These are phyloP conservation scores for Bombus consobrinus DNA, from an alignment of 1,140 invertebrate species.

Conservation along the genomic window DNA sequence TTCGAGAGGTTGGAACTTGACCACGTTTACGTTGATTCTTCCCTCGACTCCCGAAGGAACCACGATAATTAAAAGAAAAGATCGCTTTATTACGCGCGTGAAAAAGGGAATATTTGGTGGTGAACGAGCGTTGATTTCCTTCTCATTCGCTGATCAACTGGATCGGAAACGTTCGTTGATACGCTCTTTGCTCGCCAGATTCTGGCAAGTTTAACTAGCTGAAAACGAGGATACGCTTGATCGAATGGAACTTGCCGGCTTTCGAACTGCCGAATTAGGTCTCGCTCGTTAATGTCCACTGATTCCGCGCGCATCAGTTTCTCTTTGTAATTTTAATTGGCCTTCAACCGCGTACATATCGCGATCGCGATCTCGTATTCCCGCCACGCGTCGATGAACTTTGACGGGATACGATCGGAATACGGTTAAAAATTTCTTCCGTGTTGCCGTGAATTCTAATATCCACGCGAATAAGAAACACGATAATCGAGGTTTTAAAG, in stretches of 20 bases:
- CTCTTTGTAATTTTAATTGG: slow-evolving; percentile 70
- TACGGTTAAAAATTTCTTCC: slow-evolving; percentile 42
- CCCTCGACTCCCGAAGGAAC: neutral
- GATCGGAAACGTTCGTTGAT: slow-evolving; percentile 14
- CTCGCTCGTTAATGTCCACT: slow-evolving; percentile 38
- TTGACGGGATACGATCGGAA: slow-evolving; percentile 51
- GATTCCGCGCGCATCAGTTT: slow-evolving; percentile 29
- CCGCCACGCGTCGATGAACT: slow-evolving; percentile 38
- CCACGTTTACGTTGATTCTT: neutral
- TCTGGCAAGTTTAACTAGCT: slow-evolving; percentile 57
- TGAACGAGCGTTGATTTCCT: slow-evolving; percentile 8
- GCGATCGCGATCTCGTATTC: slow-evolving; percentile 56
- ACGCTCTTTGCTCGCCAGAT: slow-evolving; percentile 11
- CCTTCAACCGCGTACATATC: slow-evolving; percentile 44
- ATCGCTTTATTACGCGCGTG: neutral
- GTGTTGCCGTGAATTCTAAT: slow-evolving; percentile 17
- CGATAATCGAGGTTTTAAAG: too few species aligned
- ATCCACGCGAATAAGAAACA: too few species aligned
- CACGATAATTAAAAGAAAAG: neutral
- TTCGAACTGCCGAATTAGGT: slow-evolving; percentile 46
- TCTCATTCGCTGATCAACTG: neutral
- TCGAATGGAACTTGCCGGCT: slow-evolving; percentile 53
- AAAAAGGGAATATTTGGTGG: neutral
- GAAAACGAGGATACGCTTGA: slow-evolving; percentile 62
- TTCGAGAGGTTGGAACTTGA: neutral